Base-by-base conservation (phyloP, 2,797 vertebrate species). In the Hippopotamyrus pictus region DNA sequence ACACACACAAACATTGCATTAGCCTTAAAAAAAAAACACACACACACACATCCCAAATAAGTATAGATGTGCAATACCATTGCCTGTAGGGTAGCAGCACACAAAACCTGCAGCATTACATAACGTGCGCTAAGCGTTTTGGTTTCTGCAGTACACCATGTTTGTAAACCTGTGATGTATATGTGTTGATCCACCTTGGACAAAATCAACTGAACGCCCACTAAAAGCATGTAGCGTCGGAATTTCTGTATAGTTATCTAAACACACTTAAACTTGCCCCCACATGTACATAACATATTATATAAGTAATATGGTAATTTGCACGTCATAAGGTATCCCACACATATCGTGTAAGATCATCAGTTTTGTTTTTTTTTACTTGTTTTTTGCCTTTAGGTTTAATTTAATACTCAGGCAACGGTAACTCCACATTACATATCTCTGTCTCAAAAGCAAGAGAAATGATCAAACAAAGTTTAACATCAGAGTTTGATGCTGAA, bases 91-190 rank as follows among this genome's bases (percentile, higher is more conserved):
- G 57, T 46, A 62, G 37, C 57, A 65, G 37, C 86, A 69, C 57
- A 69, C n/a, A 65, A 29, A 12, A 88, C 37, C 86, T 87, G 86
- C 86, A 62, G 17, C 9, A 46, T 44, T 86, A 57, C 29, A 86
- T 37, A 62, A 11, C 8, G 0, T 19, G 59, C 37, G 4, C 41
- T 46, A 29, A 25, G 86, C 37, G 2, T 46, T 69, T 88, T 48
- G 37, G 41, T 65, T 65, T 65, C 29, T 65, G 86, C 37, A 69
- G 37, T 46, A 22, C n/a, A 44, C n/a, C 54, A 14, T 25, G 8
- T 82, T 50, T 88, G 87, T 90, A 62, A 90, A 83, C 79, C 89
- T 57, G 89, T 2, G 37, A 22, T 17, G 48, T 25, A 5, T 51
- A 84, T 84, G 3, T 84, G 82, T n/a, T 29, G 37, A 82, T 82